Evolutionary conservation across 2,888 invertebrate genomes (phyloP), one percentile per base, ranked within the genome.

Genomic region (Ypsolopha sequella): DNA sequence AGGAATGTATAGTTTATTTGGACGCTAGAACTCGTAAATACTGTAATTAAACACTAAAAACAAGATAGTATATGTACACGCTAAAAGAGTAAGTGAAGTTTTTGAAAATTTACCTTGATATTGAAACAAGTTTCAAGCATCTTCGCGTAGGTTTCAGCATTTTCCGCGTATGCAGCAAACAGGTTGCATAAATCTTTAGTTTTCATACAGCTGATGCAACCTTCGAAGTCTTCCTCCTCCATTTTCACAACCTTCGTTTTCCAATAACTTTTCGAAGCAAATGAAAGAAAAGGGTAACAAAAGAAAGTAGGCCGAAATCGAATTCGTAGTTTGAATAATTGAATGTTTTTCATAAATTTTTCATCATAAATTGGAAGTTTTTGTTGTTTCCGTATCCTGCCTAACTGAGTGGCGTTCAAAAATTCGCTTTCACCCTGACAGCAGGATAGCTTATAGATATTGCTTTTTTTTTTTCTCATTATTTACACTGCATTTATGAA

Each of bases 171-270:
- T 57, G 71, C 64, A 76, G 76, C 77, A 82, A 82, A 85, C 71
- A 85, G 80, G 81, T 85, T 77, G 76, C 76, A 77, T 72, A 85
- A 80, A 77, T 82, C 76, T 53, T 65, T 79, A 51, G 80, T 76
- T 66, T 74, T 71, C 80, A 80, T 80, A 69, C 85, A 85, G 70
- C 80, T 77, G 69, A 85, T 81, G 61, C 85, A 85, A 82, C 85
- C 82, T 80, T 80, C 70, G 67, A 79, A 79, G 64, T 81, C 79
- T 56, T 65, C 66, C 58, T 81, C 79, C 61, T 80, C 81, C 70
- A 73, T 76, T 73, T 45, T 38, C 33, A 24, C 24, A 24, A 24
- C 24, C 24, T 24, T 24, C 24, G 24, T 24, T 24, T 24, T 73
- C 77, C 77, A 74, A 75, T 73, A 75, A 69, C 24, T 24, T 24